These are phyloP conservation scores for Chloropsis hardwickii DNA, from an alignment of 2,113 vertebrate species.

Conservation along the genomic window DNA sequence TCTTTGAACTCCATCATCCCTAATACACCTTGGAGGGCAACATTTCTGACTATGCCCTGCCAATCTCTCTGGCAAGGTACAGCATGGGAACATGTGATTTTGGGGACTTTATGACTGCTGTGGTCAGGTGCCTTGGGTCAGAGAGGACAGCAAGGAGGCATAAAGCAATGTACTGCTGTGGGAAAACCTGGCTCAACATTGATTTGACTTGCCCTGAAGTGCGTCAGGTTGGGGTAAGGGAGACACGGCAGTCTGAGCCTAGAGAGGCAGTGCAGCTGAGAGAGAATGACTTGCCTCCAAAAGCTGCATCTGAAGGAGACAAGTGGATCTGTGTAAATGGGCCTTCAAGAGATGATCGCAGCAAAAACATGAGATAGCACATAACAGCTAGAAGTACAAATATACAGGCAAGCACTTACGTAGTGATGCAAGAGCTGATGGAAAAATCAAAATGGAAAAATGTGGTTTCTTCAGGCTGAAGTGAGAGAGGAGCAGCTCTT, in stretches of 20 bases:
- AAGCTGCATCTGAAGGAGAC: background rate
- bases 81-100: background rate
- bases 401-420: accelerated
- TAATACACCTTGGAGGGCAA: background rate
- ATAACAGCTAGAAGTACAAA: background rate
- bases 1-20: background rate
- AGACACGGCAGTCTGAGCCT: background rate
- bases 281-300: background rate
- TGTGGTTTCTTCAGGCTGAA: background rate
- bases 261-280: background rate
- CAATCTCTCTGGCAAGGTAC: background rate
- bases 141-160: background rate
- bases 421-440: background rate
- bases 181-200: background rate
- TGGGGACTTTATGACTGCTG: background rate
- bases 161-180: background rate
- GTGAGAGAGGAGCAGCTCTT: background rate
- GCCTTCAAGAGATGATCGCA: background rate
- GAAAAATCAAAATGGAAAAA: background rate
- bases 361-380: background rate
- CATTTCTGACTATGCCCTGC: accelerated
- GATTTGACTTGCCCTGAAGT: background rate
- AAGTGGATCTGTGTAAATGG: background rate
- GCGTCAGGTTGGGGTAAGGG: background rate
- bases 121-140: background rate